These are phyloP conservation scores for Netelia fuscicornis DNA, from an alignment of 2,888 invertebrate genomes.

Conservation along the genomic window DNA sequence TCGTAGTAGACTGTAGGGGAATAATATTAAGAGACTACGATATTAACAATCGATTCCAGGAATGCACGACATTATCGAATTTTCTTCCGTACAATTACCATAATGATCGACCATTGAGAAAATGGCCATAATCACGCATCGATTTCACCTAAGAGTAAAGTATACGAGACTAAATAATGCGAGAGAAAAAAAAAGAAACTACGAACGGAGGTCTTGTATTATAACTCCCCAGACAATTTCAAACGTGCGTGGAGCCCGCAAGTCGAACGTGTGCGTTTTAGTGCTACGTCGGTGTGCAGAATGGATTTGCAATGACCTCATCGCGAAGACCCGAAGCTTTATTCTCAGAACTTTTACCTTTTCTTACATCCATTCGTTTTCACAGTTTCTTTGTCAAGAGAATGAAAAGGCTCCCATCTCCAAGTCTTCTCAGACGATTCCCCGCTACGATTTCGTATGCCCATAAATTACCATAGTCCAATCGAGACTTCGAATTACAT, in stretches of 20 bases:
- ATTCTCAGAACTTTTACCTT: constrained; percentile 23
- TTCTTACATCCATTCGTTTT: neutral
- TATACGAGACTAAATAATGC: neutral
- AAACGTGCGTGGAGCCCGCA: constrained; percentile 23
- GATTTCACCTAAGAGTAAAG: constrained; percentile 25
- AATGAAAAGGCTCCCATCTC: neutral
- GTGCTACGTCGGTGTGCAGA: constrained; percentile 12
- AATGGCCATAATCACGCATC: constrained; percentile 43
- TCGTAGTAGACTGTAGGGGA: neutral
- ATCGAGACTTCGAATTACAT: constrained; percentile 39
- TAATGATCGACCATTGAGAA: constrained; percentile 23
- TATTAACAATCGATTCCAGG: neutral
- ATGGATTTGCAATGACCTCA: constrained; percentile 48
- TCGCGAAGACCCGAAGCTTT: constrained; percentile 4
- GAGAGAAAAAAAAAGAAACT: constrained; percentile 11
- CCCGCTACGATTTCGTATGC: constrained; percentile 32
- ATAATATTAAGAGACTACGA: neutral
- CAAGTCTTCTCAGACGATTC: constrained; percentile 11
- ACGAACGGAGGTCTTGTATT: constrained; percentile 15
- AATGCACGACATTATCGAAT: neutral
- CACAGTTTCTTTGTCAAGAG: neutral
- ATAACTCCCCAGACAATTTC: constrained; percentile 24
- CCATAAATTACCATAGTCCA: constrained; percentile 42
- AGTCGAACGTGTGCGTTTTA: neutral
- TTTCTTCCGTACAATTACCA: constrained; percentile 14